phyloP scores from a whole-genome alignment of 53 echinoderm and acorn worm genomes.

The Paracentrotus lividus region DNA sequence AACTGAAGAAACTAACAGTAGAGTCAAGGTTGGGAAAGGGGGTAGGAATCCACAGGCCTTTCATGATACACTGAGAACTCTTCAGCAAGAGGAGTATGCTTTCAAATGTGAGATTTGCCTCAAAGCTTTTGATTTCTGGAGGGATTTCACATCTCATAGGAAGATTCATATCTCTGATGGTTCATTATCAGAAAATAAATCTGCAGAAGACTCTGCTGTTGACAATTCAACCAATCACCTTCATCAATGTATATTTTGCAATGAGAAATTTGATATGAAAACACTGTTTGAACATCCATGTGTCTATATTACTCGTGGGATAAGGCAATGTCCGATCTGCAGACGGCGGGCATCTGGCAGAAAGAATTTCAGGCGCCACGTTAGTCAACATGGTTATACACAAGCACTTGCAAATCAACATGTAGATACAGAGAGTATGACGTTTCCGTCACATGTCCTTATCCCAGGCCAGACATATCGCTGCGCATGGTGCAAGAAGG shows the following conservation, averaged over 20 bases:
- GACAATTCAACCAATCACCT: too few species aligned
- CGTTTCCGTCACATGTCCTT: background rate
- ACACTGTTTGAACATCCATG: background rate
- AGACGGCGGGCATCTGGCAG: too few species aligned
- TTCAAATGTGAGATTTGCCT: too few species aligned
- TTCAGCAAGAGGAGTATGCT: background rate
- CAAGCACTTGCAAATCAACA: background rate
- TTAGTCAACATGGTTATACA: too few species aligned
- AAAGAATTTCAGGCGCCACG: too few species aligned
- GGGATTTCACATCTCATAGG: background rate
- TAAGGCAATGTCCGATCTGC: background rate
- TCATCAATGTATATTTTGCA: background rate
- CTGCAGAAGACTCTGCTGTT: background rate
- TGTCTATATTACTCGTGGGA: background rate
- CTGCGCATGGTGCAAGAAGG: background rate
- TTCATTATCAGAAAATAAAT: background rate
- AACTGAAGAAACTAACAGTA: too few species aligned
- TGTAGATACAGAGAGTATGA: background rate
- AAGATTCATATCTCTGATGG: background rate
- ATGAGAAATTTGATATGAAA: background rate
- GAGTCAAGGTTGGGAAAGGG: too few species aligned
- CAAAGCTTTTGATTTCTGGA: background rate
- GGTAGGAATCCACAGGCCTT: too few species aligned
- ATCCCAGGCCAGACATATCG: background rate
- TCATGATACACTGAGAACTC: background rate